Evolutionary conservation across 2,797 vertebrate genomes (phyloP).

Genomic region (Diceros bicornis): DNA sequence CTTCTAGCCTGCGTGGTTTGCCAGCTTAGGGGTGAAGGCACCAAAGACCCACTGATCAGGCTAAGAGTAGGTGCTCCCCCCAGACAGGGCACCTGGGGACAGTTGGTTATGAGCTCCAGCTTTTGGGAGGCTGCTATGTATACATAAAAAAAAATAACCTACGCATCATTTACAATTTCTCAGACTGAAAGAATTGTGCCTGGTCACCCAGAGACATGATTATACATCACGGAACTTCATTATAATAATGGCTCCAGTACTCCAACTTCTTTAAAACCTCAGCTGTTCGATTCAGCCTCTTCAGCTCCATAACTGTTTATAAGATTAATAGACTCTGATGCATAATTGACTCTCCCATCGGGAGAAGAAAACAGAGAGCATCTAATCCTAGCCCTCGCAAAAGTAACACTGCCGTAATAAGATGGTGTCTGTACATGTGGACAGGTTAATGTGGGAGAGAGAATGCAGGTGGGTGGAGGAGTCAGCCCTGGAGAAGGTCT

Average conservation of each 20-base stretch:
- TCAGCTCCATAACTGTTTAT: constrained; percentile 76
- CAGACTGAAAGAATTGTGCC: constrained; percentile 75
- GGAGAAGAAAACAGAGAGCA: background rate
- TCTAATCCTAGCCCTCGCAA: constrained; percentile 42
- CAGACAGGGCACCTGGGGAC: constrained; percentile 12
- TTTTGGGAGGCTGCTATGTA: background rate
- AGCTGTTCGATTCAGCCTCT: constrained; percentile 82
- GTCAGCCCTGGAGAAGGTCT: background rate
- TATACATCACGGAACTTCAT: constrained; percentile 82
- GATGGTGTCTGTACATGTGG: constrained; percentile 31
- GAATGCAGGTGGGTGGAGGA: accelerated
- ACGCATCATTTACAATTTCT: constrained; percentile 73
- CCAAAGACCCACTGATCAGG: background rate
- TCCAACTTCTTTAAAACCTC: constrained; percentile 79
- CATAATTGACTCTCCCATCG: constrained; percentile 26
- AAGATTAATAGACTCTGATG: constrained; percentile 83
- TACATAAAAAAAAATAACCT: background rate
- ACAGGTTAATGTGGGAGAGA: background rate
- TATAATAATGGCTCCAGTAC: constrained; percentile 71
- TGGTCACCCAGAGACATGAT: constrained; percentile 78
- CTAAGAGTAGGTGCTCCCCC: background rate
- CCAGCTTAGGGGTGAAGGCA: background rate
- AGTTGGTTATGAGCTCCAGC: background rate
- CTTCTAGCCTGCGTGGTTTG: background rate
- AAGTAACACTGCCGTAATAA: constrained; percentile 67